Base-by-base conservation (phyloP, 2,113 vertebrate species). In the Hippoglossus stenolepis region DNA sequence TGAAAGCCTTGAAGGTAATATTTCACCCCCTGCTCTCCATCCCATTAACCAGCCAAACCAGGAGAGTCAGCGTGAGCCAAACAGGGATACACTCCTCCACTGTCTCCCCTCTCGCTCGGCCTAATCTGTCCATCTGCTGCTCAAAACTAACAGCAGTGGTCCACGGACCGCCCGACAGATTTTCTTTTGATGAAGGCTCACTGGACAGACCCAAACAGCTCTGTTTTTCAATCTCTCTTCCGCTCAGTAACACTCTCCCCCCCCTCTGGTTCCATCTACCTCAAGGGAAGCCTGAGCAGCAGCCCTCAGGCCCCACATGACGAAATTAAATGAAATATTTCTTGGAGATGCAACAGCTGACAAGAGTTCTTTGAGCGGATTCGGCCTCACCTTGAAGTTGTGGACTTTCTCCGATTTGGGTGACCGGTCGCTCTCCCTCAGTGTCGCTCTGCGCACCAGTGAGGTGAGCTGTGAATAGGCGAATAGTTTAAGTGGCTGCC, bases 401-500 rank as follows among this genome's bases (percentile, higher is more conserved):
- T 99, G 98, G 89, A 97, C 94, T 95, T 99, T 99, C 92, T 99
- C 97, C 60, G 98, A 97, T 92, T 94, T 97, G 60, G 97, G 94
- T 64, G 95, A 90, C 60, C 96, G 94, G 40, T 98, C 97, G 17
- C 94, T 97, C 93, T 99, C 98, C 92, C 97, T 99, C 93, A 99
- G 95, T 79, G 97, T 92, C 93, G 95, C 63, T 94, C 94, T 94
- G 93, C 94, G 97, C 91, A 99, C 98, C 88, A 99, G 95, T 54
- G 98, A 99, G 82, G 97, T 98, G 94, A 99, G 93, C 97, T 99
- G 98, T 23, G 98, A 99, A 97, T 98, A 99, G 94, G 97, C 97
- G 93, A 99, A 99, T 84, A 98, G 96, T 98, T 99, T 99, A 81
- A 99, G 96, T 88, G 98, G 98, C 93, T 98, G 97, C 98, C 97